Evolutionary conservation across 2,888 invertebrate genomes (phyloP).

Genomic region (Cataglyphis altisquamis): DNA sequence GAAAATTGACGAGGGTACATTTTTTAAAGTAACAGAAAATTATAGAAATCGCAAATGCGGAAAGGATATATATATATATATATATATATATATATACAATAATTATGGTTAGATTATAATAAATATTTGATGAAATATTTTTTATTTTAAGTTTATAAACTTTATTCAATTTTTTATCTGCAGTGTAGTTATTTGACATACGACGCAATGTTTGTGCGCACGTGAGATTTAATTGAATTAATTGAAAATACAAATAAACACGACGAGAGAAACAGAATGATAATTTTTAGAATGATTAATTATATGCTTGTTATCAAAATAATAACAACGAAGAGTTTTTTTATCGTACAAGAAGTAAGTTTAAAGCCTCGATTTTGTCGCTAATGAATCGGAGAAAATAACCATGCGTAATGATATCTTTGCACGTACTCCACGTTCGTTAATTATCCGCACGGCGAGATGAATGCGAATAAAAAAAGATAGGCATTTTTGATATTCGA

Average conservation of each 20-base stretch:
- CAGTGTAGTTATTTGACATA: not conserved
- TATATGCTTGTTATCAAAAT: slow-evolving; percentile 51
- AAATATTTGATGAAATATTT: not conserved
- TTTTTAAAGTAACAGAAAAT: slow-evolving; percentile 1
- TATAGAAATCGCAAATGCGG: slow-evolving; percentile 2
- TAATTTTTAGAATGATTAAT: slow-evolving; percentile 55
- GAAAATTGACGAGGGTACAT: not conserved
- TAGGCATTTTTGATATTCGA: slow-evolving; percentile 67
- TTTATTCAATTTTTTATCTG: not conserved
- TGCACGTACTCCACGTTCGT: slow-evolving; percentile 47
- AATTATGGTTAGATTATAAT: not conserved
- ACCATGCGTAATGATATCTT: slow-evolving; percentile 21
- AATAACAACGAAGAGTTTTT: slow-evolving; percentile 52
- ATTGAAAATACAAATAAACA: slow-evolving; percentile 11
- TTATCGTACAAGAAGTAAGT: slow-evolving; percentile 57
- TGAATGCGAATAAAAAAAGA: slow-evolving; percentile 63
- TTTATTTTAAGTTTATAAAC: not conserved
- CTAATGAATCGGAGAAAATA: slow-evolving; percentile 64
- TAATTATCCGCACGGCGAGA: slow-evolving; percentile 65
- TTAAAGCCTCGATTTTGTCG: slow-evolving; percentile 55
- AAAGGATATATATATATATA: not conserved
- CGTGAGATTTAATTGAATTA: slow-evolving; percentile 13
- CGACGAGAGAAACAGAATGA: not conserved
- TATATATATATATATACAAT: slow-evolving; percentile 13
- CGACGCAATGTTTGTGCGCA: not conserved